A percentile compares a stretch with the other conserved stretches of the same genome.
These are phyloP conservation scores for Ceratosolen solmsi DNA, from an alignment of 1,140 invertebrate species.

Conservation along the genomic window DNA sequence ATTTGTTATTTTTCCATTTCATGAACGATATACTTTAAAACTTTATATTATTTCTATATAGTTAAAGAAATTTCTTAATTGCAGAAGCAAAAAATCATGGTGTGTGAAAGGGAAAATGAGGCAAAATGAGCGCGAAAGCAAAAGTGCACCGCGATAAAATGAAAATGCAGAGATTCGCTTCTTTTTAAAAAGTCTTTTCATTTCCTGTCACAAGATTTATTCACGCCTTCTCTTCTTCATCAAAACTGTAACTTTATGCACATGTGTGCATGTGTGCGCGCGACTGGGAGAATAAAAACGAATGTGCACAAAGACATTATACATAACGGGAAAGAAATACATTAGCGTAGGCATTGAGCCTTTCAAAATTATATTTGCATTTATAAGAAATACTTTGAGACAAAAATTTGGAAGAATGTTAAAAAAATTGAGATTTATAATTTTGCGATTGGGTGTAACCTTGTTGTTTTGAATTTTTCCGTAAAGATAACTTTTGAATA, in stretches of 20 bases:
- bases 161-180: conserved; percentile 1
- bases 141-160: background rate
- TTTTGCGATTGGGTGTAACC: too few species aligned
- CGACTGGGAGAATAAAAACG: background rate
- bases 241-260: background rate
- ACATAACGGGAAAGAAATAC: background rate
- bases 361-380: background rate
- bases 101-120: background rate
- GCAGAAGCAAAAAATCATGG: background rate
- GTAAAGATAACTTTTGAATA: too few species aligned
- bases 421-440: too few species aligned
- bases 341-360: background rate
- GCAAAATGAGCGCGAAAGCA: background rate
- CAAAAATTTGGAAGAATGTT: too few species aligned
- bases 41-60: background rate
- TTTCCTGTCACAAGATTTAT: background rate
- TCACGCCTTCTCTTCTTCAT: conserved; percentile 1
- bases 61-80: background rate
- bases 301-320: background rate
- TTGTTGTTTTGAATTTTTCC: too few species aligned
- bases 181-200: conserved; percentile 14
- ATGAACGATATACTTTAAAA: background rate
- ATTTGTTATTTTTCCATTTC: background rate
- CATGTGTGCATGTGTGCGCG: too few species aligned
- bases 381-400: background rate